These are phyloP conservation scores for Synanceia verrucosa DNA, from an alignment of 2,797 vertebrate species.

Conservation along the genomic window DNA sequence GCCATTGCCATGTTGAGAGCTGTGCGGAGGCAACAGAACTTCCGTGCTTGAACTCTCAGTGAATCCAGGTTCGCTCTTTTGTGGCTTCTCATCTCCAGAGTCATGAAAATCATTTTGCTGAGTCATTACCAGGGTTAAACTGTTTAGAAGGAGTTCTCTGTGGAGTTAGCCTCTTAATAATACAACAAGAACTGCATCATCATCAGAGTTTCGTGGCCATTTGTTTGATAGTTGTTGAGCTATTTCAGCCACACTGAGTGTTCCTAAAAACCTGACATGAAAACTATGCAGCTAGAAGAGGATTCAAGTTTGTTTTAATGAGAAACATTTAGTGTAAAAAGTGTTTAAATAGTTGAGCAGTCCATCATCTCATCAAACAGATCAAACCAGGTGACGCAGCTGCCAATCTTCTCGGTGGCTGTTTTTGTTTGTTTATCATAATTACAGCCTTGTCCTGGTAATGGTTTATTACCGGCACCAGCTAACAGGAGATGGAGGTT, in stretches of 20 bases:
- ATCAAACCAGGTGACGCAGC: slow-evolving; percentile 25
- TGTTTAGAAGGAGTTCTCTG: no score
- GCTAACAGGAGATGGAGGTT: slow-evolving; percentile 15
- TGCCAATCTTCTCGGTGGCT: slow-evolving; percentile 36
- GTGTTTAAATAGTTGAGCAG: neutral
- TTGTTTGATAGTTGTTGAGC: neutral
- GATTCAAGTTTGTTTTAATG: neutral
- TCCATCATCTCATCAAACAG: slow-evolving; percentile 3
- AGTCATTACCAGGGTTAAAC: no score
- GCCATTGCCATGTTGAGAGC: no score
- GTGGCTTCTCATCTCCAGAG: no score
- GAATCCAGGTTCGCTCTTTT: no score
- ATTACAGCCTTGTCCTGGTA: slow-evolving; percentile 43
- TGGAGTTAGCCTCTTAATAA: no score
- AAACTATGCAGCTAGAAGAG: neutral
- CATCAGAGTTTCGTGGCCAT: no score
- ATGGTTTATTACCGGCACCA: slow-evolving; percentile 48
- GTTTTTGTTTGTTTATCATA: slow-evolving; percentile 49
- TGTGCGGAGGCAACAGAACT: no score
- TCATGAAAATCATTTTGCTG: no score
- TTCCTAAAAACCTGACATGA: neutral
- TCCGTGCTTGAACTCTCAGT: no score
- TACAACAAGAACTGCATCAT: no score
- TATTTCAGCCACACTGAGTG: neutral
- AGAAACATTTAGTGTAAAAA: neutral